A percentile compares a stretch with the other conserved stretches of the same genome.
Evolutionary conservation across 2,797 vertebrate species (phyloP).

Genomic region (Neostethus bicornis): DNA sequence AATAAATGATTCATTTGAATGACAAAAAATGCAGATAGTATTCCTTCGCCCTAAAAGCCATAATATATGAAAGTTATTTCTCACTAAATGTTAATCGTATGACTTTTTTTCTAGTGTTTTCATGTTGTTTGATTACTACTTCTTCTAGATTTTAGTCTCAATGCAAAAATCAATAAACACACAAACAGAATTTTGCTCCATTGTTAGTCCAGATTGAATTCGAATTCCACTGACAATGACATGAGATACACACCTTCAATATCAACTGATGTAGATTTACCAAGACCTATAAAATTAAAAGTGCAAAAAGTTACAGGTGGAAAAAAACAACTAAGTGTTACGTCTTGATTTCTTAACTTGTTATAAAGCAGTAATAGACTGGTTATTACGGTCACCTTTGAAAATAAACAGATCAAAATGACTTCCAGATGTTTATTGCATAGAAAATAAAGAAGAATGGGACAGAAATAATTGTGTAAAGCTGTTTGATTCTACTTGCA

Average conservation of each 20-base stretch:
- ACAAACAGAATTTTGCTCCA: not conserved
- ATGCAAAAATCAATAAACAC: not conserved
- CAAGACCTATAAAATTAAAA: slow-evolving; percentile 51
- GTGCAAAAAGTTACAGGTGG: slow-evolving; percentile 21
- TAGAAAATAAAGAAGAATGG: not conserved
- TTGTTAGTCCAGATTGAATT: not conserved
- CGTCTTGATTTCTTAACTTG: no score
- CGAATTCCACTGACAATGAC: not conserved
- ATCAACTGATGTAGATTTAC: slow-evolving; percentile 14
- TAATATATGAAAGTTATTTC: not conserved
- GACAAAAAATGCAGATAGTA: not conserved
- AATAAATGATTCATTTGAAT: not conserved
- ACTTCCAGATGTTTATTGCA: not conserved
- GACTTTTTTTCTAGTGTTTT: not conserved
- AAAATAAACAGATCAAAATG: not conserved
- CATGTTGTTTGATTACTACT: not conserved
- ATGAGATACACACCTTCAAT: slow-evolving; percentile 50
- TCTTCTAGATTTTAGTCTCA: no score
- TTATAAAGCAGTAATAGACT: no score
- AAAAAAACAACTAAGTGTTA: no score
- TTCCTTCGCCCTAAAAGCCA: no score
- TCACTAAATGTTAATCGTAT: not conserved
- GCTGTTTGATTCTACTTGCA: no score
- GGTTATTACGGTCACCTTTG: no score
- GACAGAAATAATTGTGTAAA: no score